Evolutionary conservation across 2,888 invertebrate genomes (phyloP), one percentile per base, ranked within the genome.

Genomic region (Phaonia tiefii): DNA sequence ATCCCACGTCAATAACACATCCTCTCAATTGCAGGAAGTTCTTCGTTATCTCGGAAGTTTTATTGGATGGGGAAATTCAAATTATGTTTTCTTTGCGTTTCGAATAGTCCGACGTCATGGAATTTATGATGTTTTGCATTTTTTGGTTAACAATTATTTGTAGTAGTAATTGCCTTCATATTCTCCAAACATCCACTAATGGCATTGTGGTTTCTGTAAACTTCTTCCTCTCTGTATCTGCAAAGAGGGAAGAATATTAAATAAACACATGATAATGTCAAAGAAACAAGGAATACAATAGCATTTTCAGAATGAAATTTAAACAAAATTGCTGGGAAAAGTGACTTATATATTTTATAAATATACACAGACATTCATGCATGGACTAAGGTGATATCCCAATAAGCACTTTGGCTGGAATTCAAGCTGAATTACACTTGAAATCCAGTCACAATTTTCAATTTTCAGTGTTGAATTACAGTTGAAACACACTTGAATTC

Each of bases 1-100:
- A 72, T 72, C 78, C 81, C 65, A 81, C 72, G 75, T 69, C 78
- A 81, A 81, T 81, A 81, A 78, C 78, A 81, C 78, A 39, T 20
- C 63, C 42, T 20, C 42, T 8, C 60, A 10, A 15, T 39, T 8
- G 10, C 20, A 39, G 17, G 10, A n/a, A n/a, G n/a, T n/a, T 17
- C 39, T 17, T 1, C 7, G 60, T 37, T 58, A 37, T 17, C 37
- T 17, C 20, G 74, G 37, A 54, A 31, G 70, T 26, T 25, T 60
- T 39, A 10, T 58, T 51, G 15, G 37, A 31, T 17, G 20, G 20
- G 17, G 49, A 20, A 2, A 49, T 31, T 5, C 8, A 8, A 31
- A 31, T 31, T 3, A 31, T 31, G 31, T 31, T 3, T 31, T 3
- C 31, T 70, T 76, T 75, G 69, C 72, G 78, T 72, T 75, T 78